Percentiles rank a stretch among this genome's conserved stretches.
Evolutionary conservation across 2,888 invertebrate species (phyloP).

Genomic region (Tetragonula carbonaria): DNA sequence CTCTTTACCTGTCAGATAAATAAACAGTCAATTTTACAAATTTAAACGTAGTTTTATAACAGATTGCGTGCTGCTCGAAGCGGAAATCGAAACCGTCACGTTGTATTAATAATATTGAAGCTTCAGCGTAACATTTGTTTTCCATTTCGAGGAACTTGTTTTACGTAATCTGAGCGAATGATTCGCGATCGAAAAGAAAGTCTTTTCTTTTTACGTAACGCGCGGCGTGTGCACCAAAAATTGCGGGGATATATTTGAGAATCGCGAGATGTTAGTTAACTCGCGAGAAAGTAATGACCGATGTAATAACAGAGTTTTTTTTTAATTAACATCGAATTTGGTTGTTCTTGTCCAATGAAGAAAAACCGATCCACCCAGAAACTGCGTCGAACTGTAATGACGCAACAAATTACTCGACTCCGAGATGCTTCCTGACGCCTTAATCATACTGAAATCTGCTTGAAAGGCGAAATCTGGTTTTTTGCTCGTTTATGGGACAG

Average conservation of each 20-base stretch:
- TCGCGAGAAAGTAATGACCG: constrained; percentile 10
- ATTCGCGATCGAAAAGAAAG: constrained; percentile 37
- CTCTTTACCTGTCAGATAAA: not conserved
- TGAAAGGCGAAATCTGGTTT: not conserved
- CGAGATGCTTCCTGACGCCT: constrained; percentile 14
- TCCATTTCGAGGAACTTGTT: not conserved
- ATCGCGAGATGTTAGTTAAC: not conserved
- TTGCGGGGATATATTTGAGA: constrained; percentile 1
- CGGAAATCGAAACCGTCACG: not conserved
- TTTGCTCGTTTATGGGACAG: constrained; percentile 65
- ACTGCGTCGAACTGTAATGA: not conserved
- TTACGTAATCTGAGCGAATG: constrained; percentile 20
- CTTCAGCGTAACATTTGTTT: not conserved
- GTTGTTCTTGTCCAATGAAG: constrained; percentile 29
- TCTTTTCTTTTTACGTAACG: constrained; percentile 40
- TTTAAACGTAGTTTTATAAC: constrained; percentile 20
- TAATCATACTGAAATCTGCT: constrained; percentile 35
- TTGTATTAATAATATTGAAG: not conserved
- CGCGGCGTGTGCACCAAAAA: constrained; percentile 1
- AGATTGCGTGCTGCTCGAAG: constrained; percentile 4
- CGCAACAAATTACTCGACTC: constrained; percentile 16
- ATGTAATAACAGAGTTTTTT: constrained; percentile 1
- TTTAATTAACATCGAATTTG: constrained; percentile 38
- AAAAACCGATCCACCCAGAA: not conserved
- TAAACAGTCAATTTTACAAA: not conserved